Conservation (phyloP, 2,797 vertebrate genomes). For the Euphonia xanthogaster region DNA sequence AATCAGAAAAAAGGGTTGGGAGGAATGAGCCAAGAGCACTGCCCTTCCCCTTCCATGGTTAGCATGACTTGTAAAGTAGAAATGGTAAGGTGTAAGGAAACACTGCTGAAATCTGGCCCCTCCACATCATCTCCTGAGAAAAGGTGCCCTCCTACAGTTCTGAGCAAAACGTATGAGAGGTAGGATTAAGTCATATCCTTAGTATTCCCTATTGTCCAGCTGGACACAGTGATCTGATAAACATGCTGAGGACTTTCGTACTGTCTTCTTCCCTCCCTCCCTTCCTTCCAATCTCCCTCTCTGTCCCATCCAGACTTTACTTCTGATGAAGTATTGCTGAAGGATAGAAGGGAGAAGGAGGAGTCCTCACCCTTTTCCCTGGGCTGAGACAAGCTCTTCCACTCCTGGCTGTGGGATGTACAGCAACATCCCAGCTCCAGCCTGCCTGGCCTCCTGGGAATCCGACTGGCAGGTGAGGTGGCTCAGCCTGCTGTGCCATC, state of each 20-base stretch:
- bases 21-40: background rate
- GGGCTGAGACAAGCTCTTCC: background rate
- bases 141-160: background rate
- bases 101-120: background rate
- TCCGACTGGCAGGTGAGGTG: fast-evolving
- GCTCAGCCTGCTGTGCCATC: background rate
- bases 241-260: background rate
- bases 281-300: background rate
- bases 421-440: background rate
- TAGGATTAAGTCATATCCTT: background rate
- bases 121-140: background rate
- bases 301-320: background rate
- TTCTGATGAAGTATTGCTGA: background rate
- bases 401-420: background rate
- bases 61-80: background rate
- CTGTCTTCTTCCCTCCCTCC: background rate
- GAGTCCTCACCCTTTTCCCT: background rate
- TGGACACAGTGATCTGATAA: background rate
- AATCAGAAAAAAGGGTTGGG: background rate
- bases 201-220: background rate
- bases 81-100: background rate
- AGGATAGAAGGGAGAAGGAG: background rate
- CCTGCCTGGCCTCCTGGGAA: background rate
- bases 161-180: background rate
- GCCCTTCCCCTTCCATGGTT: background rate